These are phyloP conservation scores for Acronicta alni DNA, from an alignment of 2,888 invertebrate genomes.

Conservation along the genomic window DNA sequence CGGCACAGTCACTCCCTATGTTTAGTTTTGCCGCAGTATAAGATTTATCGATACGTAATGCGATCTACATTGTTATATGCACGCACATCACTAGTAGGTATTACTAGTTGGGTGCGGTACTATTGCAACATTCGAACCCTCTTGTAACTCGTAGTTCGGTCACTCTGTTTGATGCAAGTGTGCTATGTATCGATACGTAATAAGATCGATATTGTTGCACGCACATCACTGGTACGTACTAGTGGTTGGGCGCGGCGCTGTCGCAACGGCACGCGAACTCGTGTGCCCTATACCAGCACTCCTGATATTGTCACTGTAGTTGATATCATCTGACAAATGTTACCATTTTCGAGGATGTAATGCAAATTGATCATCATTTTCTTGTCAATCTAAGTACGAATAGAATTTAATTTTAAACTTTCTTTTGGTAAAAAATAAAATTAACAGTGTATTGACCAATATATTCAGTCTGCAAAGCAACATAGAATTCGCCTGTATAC, in stretches of 20 bases:
- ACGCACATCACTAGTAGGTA: conserved; percentile 46
- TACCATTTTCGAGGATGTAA: not conserved
- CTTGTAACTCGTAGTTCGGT: conserved; percentile 34
- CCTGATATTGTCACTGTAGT: conserved; percentile 46
- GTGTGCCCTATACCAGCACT: conserved; percentile 57
- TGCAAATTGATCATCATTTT: too few relatives aligned
- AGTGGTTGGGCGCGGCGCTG: conserved; percentile 76
- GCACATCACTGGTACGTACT: conserved; percentile 71
- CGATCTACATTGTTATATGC: conserved; percentile 42
- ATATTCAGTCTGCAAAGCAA: too few relatives aligned
- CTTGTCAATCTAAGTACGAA: too few relatives aligned
- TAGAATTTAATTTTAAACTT: too few relatives aligned
- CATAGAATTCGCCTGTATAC: too few relatives aligned
- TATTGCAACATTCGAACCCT: conserved; percentile 76
- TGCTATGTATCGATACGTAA: conserved; percentile 50
- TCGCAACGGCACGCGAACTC: conserved; percentile 69
- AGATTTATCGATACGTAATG: conserved; percentile 38
- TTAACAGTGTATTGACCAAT: too few relatives aligned
- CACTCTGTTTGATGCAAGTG: conserved; percentile 39
- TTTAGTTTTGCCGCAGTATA: not conserved
- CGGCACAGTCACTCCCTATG: conserved; percentile 1
- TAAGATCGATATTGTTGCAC: conserved; percentile 74
- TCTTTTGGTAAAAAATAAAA: too few relatives aligned
- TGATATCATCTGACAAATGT: conserved; percentile 6
- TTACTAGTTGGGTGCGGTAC: conserved; percentile 71